Evolutionary conservation across 2,797 vertebrate genomes (phyloP).

Genomic region (Hoplostethus mediterraneus): DNA sequence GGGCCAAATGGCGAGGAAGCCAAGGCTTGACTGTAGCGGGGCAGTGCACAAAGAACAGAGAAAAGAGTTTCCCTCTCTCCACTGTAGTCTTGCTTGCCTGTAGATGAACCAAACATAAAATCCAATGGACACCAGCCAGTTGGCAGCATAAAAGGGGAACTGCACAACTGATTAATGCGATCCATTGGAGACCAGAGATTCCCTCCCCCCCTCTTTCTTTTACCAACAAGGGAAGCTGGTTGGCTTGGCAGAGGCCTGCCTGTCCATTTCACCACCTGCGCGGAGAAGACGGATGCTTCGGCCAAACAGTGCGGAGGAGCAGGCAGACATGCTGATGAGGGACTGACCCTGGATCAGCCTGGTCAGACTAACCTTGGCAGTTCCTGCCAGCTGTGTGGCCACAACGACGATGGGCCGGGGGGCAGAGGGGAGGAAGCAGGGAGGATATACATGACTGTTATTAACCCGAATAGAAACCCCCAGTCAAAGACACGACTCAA

Average conservation of each 20-base stretch:
- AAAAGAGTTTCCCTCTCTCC: slow-evolving; percentile 29
- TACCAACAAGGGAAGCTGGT: slow-evolving; percentile 62
- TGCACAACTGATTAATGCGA: slow-evolving; percentile 83
- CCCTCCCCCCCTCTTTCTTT: slow-evolving; percentile 32
- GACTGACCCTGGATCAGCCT: slow-evolving; percentile 24
- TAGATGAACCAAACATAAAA: slow-evolving; percentile 78
- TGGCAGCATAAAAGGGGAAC: slow-evolving; percentile 82
- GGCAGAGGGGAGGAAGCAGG: neutral
- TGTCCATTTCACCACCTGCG: slow-evolving; percentile 73
- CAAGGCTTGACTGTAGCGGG: slow-evolving; percentile 29
- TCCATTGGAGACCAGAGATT: slow-evolving; percentile 76
- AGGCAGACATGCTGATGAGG: slow-evolving; percentile 43
- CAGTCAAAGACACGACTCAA: neutral
- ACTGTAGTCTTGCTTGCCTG: slow-evolving; percentile 56
- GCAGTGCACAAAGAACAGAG: slow-evolving; percentile 9
- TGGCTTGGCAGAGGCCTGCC: slow-evolving; percentile 57
- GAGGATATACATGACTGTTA: neutral
- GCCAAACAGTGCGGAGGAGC: slow-evolving; percentile 12
- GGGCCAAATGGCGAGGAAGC: slow-evolving; percentile 35
- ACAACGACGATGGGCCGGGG: neutral
- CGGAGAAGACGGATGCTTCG: slow-evolving; percentile 52
- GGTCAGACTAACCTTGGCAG: slow-evolving; percentile 17
- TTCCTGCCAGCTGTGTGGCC: slow-evolving; percentile 31
- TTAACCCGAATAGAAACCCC: neutral
- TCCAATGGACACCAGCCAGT: slow-evolving; percentile 82